These are phyloP conservation scores for Pica pica DNA, from an alignment of 2,113 vertebrate species.

Conservation along the genomic window DNA sequence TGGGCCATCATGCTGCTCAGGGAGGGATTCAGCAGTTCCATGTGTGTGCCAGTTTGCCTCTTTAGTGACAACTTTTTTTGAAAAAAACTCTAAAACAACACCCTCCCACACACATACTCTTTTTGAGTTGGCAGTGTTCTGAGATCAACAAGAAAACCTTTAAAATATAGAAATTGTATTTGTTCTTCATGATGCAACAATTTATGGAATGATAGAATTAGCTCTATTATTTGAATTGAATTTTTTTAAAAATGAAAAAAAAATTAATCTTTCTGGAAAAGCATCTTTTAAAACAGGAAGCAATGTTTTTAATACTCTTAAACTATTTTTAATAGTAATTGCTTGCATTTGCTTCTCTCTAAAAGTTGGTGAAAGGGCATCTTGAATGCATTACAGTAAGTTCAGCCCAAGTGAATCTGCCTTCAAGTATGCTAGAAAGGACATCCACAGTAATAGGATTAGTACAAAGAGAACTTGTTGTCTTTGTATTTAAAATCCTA, in stretches of 20 bases:
- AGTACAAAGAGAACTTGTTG: not conserved
- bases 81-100: not conserved
- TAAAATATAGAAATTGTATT: not conserved
- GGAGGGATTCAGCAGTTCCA: not conserved
- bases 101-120: too few species aligned
- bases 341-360: not conserved
- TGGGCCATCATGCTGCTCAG: not conserved
- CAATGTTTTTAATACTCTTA: not conserved
- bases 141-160: not conserved
- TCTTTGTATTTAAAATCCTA: not conserved
- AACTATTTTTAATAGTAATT: not conserved
- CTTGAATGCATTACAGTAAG: not conserved
- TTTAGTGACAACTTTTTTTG: not conserved
- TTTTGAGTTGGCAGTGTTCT: not conserved
- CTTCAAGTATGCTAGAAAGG: not conserved
- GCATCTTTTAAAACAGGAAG: not conserved
- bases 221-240: not conserved
- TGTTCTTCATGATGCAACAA: not conserved
- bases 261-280: not conserved
- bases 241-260: not conserved
- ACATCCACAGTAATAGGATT: constrained; percentile 25
- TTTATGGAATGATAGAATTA: not conserved
- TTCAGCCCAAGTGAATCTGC: not conserved
- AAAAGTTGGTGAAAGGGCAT: not conserved
- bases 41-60: not conserved